These are phyloP conservation scores for Aphidoletes aphidimyza DNA, from an alignment of 2,888 invertebrate genomes.

Conservation along the genomic window DNA sequence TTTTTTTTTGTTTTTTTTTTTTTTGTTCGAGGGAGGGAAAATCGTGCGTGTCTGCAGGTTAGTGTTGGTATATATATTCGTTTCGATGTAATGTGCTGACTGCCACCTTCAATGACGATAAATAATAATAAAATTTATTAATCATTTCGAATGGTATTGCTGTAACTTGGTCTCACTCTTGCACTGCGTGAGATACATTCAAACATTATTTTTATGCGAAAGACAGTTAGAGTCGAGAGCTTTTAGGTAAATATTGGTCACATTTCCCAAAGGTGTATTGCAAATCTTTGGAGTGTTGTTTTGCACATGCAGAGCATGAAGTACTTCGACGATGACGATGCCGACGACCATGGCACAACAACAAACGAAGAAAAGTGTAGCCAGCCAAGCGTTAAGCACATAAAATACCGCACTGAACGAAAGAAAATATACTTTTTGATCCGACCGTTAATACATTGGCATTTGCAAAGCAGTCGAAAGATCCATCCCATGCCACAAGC, in stretches of 20 bases:
- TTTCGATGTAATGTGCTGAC: background rate
- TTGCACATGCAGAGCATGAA: slow-evolving; percentile 18
- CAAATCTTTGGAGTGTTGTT: slow-evolving; percentile 36
- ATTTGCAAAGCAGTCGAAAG: background rate
- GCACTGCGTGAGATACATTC: slow-evolving; percentile 47
- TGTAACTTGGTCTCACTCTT: too few species aligned
- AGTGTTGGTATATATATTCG: background rate
- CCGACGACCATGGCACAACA: background rate
- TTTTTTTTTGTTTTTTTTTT: background rate
- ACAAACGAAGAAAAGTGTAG: slow-evolving; percentile 23
- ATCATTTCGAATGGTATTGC: slow-evolving; percentile 36
- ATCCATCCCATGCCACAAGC: slow-evolving; percentile 32
- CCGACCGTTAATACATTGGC: slow-evolving; percentile 34
- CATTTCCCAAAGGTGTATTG: slow-evolving; percentile 51
- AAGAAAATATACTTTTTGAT: slow-evolving; percentile 49
- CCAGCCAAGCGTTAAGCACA: slow-evolving; percentile 49
- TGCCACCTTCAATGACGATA: slow-evolving; percentile 38
- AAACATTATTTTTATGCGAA: slow-evolving; percentile 48
- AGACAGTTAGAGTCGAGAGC: slow-evolving; percentile 45
- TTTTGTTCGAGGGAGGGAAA: background rate
- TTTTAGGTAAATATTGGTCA: slow-evolving; percentile 54
- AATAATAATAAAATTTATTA: slow-evolving; percentile 54
- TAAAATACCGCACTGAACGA: slow-evolving; percentile 19
- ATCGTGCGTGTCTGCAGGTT: slow-evolving; percentile 13
- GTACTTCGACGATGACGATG: too few species aligned